Conservation (phyloP, 30 jellyfish, hydroid and myxozoan genomes). For the Hydra vulgaris region DNA sequence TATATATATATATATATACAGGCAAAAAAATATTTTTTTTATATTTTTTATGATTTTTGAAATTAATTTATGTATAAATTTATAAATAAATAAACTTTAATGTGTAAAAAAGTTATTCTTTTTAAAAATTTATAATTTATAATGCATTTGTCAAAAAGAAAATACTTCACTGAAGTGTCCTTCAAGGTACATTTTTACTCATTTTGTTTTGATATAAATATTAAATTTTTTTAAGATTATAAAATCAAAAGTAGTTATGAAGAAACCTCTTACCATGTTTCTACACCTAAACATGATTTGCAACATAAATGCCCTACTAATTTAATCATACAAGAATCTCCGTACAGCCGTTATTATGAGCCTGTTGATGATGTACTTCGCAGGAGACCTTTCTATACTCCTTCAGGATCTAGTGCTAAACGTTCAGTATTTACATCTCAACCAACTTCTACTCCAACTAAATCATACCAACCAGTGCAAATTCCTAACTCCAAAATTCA, state of each 20-base stretch:
- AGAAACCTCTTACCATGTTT: background rate
- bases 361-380: conserved; percentile 8
- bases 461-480: background rate
- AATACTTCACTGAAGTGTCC: too few relatives aligned
- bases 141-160: too few relatives aligned
- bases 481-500: background rate
- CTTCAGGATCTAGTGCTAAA: background rate
- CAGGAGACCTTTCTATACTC: conserved; percentile 25
- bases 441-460: background rate
- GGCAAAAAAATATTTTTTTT: too few relatives aligned
- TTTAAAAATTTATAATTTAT: too few relatives aligned
- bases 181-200: too few relatives aligned
- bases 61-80: too few relatives aligned
- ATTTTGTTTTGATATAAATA: too few relatives aligned
- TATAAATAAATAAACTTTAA: too few relatives aligned
- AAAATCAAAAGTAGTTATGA: background rate
- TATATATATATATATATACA: too few relatives aligned
- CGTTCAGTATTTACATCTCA: background rate
- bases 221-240: background rate
- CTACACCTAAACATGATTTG: background rate
- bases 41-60: too few relatives aligned
- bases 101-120: too few relatives aligned
- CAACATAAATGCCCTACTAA: background rate
- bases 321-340: background rate
- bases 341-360: background rate